phyloP scores from a whole-genome alignment of 2,113 vertebrate genomes.

The Tonatia bakeri region DNA sequence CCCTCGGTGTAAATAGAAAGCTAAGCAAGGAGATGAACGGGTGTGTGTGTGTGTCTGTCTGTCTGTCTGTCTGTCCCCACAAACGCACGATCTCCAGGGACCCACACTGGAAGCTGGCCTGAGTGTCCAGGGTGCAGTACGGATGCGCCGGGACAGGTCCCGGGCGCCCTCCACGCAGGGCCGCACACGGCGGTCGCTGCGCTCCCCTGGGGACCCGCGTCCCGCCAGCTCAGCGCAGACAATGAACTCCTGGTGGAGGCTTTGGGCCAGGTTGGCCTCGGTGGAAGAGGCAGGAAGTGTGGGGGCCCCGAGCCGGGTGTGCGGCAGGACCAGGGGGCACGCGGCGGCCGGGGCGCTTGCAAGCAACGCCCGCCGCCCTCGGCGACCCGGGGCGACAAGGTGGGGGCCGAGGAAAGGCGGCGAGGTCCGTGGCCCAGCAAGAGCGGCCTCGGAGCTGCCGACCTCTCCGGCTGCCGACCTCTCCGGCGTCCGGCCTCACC shows the following conservation, averaged over 20 bases:
- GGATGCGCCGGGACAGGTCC: neutral
- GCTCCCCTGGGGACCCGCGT: constrained; percentile 46
- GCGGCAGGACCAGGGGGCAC: constrained; percentile 27
- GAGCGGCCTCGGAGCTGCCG: constrained; percentile 38
- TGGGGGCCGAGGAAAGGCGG: neutral
- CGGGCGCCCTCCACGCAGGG: constrained; percentile 47
- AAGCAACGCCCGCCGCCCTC: neutral
- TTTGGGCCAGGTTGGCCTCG: constrained; percentile 52
- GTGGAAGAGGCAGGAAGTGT: constrained; percentile 68
- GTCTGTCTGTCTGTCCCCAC: neutral
- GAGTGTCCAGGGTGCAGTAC: neutral
- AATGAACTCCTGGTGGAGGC: constrained; percentile 72
- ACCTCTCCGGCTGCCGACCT: constrained; percentile 48
- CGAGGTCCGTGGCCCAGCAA: constrained; percentile 33
- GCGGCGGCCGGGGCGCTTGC: neutral
- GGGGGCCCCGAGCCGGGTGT: constrained; percentile 46
- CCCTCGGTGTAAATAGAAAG: neutral
- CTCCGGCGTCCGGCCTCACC: constrained; percentile 29
- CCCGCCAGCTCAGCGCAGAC: constrained; percentile 63
- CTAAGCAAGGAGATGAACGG: neutral
- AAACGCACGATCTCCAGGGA: neutral
- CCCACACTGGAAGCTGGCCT: neutral
- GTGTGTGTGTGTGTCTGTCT: neutral
- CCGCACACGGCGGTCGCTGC: constrained; percentile 13
- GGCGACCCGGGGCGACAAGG: neutral